A percentile compares a stretch with the other conserved stretches of the same genome.
Conservation (phyloP, 37 sponge, comb jelly and placozoan genomes). For the Amphimedon queenslandica region DNA sequence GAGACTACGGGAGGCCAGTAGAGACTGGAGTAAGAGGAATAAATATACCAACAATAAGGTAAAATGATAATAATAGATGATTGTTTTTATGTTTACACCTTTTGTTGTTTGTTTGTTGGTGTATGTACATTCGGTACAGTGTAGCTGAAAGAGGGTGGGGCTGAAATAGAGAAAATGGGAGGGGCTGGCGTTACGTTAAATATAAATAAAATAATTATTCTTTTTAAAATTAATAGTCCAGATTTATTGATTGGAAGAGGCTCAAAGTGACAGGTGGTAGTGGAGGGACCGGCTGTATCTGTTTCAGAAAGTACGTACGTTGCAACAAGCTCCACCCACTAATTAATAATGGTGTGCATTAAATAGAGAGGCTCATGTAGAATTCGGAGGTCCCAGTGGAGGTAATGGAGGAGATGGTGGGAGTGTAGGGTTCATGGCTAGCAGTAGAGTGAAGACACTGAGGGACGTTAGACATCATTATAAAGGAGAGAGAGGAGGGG, state of each 20-base stretch:
- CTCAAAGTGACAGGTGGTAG: conserved; percentile 59
- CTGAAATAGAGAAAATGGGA: no score
- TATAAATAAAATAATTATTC: background rate
- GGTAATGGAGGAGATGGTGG: conserved; percentile 90
- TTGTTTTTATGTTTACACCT: no score
- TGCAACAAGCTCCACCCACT: background rate
- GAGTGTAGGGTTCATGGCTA: conserved; percentile 27
- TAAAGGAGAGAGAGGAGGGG: conserved; percentile 44
- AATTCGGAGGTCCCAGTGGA: conserved; percentile 72
- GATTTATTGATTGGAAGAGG: conserved; percentile 77
- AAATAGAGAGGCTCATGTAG: conserved; percentile 32
- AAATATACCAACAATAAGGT: no score
- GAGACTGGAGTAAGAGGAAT: no score
- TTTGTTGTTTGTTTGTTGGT: no score
- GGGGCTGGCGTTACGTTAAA: no score
- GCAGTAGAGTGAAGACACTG: conserved; percentile 36
- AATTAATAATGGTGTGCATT: background rate
- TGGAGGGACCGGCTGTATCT: conserved; percentile 79
- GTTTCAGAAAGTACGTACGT: conserved; percentile 51
- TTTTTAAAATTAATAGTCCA: conserved; percentile 33
- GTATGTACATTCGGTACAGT: no score
- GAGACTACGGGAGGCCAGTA: no score
- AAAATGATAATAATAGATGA: no score
- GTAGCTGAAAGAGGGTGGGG: no score
- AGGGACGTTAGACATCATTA: conserved; percentile 36